Evolutionary conservation across 1,140 invertebrate genomes (phyloP).

Genomic region (Zaprionus davidi): DNA sequence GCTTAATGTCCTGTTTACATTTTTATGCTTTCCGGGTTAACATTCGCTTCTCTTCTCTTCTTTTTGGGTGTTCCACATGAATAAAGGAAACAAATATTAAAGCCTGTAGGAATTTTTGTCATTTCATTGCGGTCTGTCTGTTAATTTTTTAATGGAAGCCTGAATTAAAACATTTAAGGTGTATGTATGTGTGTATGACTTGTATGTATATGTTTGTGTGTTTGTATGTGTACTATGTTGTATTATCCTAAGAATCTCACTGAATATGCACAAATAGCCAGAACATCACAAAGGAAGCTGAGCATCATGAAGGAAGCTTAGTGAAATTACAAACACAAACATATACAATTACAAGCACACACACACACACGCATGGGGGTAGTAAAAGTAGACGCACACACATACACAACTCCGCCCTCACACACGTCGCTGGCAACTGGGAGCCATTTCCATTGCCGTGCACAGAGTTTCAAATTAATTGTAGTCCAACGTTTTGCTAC

Average conservation of each 20-base stretch:
- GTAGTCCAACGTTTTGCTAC: conserved; percentile 72
- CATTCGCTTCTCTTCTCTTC: neutral
- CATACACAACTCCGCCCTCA: neutral
- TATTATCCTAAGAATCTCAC: neutral
- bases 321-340: neutral
- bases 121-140: neutral
- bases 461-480: conserved; percentile 71
- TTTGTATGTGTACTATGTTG: neutral
- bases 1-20: neutral
- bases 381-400: conserved; percentile 1
- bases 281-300: neutral
- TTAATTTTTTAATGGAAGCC: neutral
- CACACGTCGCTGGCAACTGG: conserved; percentile 16
- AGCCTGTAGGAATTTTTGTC: neutral
- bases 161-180: neutral
- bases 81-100: neutral
- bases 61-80: neutral
- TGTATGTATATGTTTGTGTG: neutral
- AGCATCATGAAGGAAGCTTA: neutral
- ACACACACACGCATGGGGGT: neutral
- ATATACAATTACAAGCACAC: neutral
- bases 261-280: neutral
- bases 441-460: conserved; percentile 29
- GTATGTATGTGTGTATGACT: neutral
- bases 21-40: neutral